phyloP scores from a whole-genome alignment of 2,888 invertebrate species.

The Cerastis leucographa region DNA sequence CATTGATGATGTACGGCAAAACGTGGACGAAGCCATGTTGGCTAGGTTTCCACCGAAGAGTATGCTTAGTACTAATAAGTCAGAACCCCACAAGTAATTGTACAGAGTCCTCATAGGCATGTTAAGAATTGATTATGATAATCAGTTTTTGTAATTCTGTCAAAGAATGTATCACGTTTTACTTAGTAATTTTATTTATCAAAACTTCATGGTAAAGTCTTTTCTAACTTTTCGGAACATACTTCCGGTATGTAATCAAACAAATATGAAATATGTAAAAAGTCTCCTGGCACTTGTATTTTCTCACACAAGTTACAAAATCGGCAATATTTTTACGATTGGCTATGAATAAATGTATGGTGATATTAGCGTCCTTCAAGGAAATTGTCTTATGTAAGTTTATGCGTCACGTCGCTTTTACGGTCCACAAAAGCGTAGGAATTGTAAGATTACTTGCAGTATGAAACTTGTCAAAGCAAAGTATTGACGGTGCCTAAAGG shows the following conservation, averaged over 20 bases:
- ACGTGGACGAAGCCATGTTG: conserved; percentile 30
- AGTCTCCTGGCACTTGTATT: conserved; percentile 25
- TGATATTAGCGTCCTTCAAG: conserved; percentile 12
- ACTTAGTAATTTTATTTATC: background rate
- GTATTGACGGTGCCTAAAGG: background rate
- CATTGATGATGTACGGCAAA: conserved; percentile 16
- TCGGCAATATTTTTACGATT: conserved; percentile 41
- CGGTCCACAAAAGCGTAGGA: conserved; percentile 1
- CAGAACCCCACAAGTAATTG: background rate
- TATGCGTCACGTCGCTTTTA: conserved; percentile 18
- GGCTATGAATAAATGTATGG: conserved; percentile 30
- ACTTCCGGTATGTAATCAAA: no score
- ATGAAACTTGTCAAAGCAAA: background rate
- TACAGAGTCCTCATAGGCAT: no score
- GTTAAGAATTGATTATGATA: background rate
- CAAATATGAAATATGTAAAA: no score
- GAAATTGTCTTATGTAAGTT: background rate
- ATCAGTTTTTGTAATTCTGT: background rate
- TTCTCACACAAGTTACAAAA: conserved; percentile 25
- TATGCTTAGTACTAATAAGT: background rate
- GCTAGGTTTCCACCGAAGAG: conserved; percentile 31
- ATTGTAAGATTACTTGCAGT: background rate
- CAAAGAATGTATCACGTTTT: background rate
- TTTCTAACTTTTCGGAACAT: background rate
- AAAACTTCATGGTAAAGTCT: background rate